Percentiles rank a stretch among this genome's conserved stretches.
These are phyloP conservation scores for Ageneiosus marmoratus DNA, from an alignment of 2,113 vertebrate genomes.

Conservation along the genomic window DNA sequence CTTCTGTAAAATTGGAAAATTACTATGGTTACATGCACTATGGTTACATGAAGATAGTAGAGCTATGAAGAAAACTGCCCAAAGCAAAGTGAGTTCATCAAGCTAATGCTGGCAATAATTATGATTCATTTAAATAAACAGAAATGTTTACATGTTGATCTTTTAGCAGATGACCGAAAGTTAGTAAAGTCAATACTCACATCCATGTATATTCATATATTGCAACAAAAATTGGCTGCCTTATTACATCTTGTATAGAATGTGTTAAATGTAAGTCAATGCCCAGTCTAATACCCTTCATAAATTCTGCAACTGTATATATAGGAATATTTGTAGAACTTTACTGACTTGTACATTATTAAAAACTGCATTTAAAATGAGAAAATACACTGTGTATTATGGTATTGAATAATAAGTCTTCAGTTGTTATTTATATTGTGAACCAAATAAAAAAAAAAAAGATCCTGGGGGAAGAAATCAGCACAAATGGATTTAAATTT, in stretches of 20 bases:
- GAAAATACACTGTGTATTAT: too few species aligned
- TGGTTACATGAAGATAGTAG: constrained; percentile 34
- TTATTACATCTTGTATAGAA: neutral
- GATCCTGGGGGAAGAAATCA: neutral
- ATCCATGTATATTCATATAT: neutral
- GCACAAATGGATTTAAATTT: neutral
- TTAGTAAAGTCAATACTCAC: too few species aligned
- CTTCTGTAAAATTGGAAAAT: constrained; percentile 43
- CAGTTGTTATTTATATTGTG: too few species aligned
- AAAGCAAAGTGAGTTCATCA: constrained; percentile 20
- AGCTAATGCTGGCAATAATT: constrained; percentile 24
- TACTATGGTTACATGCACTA: constrained; percentile 31
- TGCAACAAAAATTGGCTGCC: neutral
- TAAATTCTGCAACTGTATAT: neutral
- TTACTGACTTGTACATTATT: neutral
- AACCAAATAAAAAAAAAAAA: neutral
- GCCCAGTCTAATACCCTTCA: too few species aligned
- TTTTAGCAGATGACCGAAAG: neutral
- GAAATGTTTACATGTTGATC: neutral
- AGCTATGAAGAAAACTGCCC: constrained; percentile 42
- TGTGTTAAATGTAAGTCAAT: neutral
- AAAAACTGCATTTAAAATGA: too few species aligned
- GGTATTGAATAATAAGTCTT: too few species aligned
- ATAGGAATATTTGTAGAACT: neutral
- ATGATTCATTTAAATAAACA: constrained; percentile 21